These are phyloP conservation scores for Megalops cyprinoides DNA, from an alignment of 2,797 vertebrate species.

Conservation along the genomic window DNA sequence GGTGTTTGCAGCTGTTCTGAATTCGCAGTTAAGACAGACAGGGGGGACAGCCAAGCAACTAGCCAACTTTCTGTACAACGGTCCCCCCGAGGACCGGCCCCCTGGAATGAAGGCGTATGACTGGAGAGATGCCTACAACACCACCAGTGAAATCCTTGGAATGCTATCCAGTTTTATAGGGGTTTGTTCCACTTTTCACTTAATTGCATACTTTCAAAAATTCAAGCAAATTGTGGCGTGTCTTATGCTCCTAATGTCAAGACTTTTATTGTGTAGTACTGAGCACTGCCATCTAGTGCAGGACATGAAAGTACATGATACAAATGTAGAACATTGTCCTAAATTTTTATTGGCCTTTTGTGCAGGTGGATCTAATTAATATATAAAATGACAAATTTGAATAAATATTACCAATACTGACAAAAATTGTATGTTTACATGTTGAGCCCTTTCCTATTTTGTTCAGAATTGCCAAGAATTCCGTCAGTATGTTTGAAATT, in stretches of 20 bases:
- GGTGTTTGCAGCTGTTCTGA: constrained; percentile 64
- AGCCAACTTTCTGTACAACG: constrained; percentile 81
- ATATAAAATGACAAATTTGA: too few species aligned
- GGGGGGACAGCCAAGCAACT: constrained; percentile 75
- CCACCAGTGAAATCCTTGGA: constrained; percentile 73
- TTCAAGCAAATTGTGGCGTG: background rate
- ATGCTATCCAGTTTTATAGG: constrained; percentile 84
- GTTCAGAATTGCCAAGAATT: too few species aligned
- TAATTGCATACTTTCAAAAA: background rate
- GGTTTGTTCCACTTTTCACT: constrained; percentile 65
- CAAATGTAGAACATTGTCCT: too few species aligned
- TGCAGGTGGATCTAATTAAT: too few species aligned
- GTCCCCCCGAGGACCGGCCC: constrained; percentile 64
- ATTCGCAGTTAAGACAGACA: constrained; percentile 68
- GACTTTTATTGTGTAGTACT: background rate
- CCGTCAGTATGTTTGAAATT: too few species aligned
- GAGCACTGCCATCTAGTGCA: too few species aligned
- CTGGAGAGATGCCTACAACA: constrained; percentile 83
- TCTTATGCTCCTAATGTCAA: background rate
- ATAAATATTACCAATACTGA: too few species aligned
- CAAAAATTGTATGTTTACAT: too few species aligned
- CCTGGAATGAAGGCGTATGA: constrained; percentile 60
- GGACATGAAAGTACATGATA: too few species aligned
- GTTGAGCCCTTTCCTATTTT: too few species aligned
- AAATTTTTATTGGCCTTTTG: too few species aligned